Conservation (phyloP, 2,888 invertebrate genomes). For the Folsomia candida region DNA sequence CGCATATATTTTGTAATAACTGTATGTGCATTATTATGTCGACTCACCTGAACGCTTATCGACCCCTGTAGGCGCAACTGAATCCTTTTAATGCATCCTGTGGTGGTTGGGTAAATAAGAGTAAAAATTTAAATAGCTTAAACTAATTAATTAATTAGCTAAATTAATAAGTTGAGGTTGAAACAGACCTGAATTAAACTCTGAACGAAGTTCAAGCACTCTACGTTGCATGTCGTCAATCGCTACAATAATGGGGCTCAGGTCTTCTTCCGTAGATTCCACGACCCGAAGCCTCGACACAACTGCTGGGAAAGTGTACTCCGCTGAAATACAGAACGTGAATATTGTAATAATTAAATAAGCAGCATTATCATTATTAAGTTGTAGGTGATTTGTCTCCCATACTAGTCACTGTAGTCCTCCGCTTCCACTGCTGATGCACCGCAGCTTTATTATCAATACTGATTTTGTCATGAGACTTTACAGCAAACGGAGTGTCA, state of each 20-base stretch:
- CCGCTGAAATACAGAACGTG: constrained; percentile 35
- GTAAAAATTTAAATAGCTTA: too few species aligned
- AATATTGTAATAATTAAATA: not conserved
- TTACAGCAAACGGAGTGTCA: constrained; percentile 50
- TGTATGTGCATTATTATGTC: not conserved
- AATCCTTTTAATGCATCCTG: constrained; percentile 49
- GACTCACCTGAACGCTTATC: constrained; percentile 47
- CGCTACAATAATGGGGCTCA: constrained; percentile 50
- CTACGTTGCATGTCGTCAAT: constrained; percentile 51
- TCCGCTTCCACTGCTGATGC: constrained; percentile 77
- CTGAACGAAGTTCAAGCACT: constrained; percentile 46
- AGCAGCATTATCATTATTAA: not conserved
- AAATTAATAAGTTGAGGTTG: too few species aligned
- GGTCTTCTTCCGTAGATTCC: constrained; percentile 46
- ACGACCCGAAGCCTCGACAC: constrained; percentile 46
- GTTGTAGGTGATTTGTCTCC: not conserved
- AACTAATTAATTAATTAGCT: too few species aligned
- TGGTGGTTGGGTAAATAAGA: too few species aligned
- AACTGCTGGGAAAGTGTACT: constrained; percentile 49
- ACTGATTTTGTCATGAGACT: constrained; percentile 47
- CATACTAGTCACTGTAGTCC: constrained; percentile 86
- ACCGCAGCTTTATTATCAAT: constrained; percentile 50
- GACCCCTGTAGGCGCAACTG: constrained; percentile 50
- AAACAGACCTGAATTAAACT: constrained; percentile 48
- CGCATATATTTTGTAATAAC: not conserved